A percentile compares a stretch with the other conserved stretches of the same genome.
phyloP scores from a whole-genome alignment of 1,140 invertebrate genomes.

The Chrysomallon squamiferum region DNA sequence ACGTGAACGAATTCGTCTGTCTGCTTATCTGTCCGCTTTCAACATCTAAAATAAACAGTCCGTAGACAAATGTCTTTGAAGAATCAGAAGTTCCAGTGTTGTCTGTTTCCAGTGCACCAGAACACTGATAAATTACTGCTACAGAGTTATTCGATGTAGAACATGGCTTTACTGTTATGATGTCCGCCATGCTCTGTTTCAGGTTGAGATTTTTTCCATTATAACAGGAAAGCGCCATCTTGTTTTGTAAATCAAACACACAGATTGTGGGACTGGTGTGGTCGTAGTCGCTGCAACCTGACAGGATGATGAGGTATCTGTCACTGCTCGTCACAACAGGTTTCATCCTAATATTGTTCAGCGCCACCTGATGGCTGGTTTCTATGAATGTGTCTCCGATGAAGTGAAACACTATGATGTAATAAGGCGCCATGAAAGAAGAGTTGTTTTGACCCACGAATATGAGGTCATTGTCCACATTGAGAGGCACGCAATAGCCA shows the following conservation, averaged over 20 bases:
- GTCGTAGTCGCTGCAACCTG: constrained; percentile 40
- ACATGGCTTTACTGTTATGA: constrained; percentile 45
- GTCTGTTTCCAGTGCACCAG: too few relatives aligned
- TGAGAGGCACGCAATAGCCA: constrained; percentile 41
- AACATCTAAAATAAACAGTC: constrained; percentile 49
- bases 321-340: constrained; percentile 55
- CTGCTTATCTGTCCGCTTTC: constrained; percentile 39
- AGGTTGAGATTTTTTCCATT: constrained; percentile 44
- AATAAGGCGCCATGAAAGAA: constrained; percentile 40
- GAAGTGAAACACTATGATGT: constrained; percentile 43
- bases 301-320: constrained; percentile 49
- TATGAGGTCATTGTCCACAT: constrained; percentile 30
- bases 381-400: constrained; percentile 32
- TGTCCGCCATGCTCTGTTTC: constrained; percentile 37
- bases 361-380: constrained; percentile 27
- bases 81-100: not conserved
- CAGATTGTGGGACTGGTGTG: constrained; percentile 44
- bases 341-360: constrained; percentile 37
- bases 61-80: constrained; percentile 11
- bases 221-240: constrained; percentile 41
- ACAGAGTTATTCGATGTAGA: constrained; percentile 34
- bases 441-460: constrained; percentile 39
- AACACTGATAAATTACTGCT: constrained; percentile 36
- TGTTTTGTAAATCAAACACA: constrained; percentile 41
- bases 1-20: constrained; percentile 48